These are phyloP conservation scores for Calephelis perditalis DNA, from an alignment of 2,888 invertebrate genomes.

Conservation along the genomic window DNA sequence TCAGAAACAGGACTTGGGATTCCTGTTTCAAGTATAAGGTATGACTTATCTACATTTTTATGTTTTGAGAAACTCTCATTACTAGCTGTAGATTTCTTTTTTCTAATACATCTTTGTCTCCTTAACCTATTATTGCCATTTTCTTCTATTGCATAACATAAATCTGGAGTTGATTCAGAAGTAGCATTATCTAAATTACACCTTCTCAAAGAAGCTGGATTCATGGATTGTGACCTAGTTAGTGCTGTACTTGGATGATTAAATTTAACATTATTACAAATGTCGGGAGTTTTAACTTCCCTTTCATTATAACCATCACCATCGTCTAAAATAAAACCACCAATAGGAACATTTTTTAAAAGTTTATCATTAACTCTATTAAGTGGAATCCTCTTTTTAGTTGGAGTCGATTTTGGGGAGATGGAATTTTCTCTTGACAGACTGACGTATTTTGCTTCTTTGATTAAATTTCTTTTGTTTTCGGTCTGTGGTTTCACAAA, in stretches of 20 bases:
- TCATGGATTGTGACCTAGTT: constrained; percentile 61
- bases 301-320: constrained; percentile 70
- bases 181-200: constrained; percentile 43
- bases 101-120: constrained; percentile 77
- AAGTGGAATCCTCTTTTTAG: constrained; percentile 51
- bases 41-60: constrained; percentile 44
- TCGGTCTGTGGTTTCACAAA: constrained; percentile 65
- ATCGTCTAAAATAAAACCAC: constrained; percentile 67
- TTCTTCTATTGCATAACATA: constrained; percentile 45
- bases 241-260: constrained; percentile 34
- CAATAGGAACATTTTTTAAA: constrained; percentile 64
- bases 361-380: constrained; percentile 58
- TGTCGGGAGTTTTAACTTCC: constrained; percentile 69
- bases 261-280: constrained; percentile 37
- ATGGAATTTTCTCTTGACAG: constrained; percentile 66
- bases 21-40: constrained; percentile 60
- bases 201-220: constrained; percentile 40
- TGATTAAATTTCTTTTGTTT: constrained; percentile 61
- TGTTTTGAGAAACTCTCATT: constrained; percentile 56
- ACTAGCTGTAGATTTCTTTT: constrained; percentile 69
- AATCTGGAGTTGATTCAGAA: constrained; percentile 62
- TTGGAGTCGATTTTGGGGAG: constrained; percentile 59
- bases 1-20: constrained; percentile 64
- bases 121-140: constrained; percentile 59
- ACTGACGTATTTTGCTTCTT: constrained; percentile 64